A percentile compares a stretch with the other conserved stretches of the same genome.
These are phyloP conservation scores for Operophtera brumata DNA, from an alignment of 2,888 invertebrate species.

Conservation along the genomic window DNA sequence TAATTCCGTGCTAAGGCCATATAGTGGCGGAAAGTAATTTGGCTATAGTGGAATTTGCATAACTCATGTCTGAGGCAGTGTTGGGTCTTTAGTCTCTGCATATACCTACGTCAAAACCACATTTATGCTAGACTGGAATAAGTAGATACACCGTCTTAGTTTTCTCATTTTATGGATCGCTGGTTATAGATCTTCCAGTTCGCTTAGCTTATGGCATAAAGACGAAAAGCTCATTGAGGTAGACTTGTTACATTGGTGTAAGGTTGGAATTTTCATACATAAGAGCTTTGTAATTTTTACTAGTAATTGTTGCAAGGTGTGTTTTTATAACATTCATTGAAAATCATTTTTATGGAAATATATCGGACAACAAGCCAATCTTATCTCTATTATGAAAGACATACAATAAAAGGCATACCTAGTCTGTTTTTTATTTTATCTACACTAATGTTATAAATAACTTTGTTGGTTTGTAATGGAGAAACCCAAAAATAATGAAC, in stretches of 20 bases:
- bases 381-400: too few species aligned
- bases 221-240: background rate
- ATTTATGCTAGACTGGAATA: background rate
- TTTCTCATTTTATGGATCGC: background rate
- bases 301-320: too few species aligned
- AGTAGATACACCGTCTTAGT: conserved; percentile 21
- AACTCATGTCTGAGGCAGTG: conserved; percentile 12
- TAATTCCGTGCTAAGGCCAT: conserved; percentile 66
- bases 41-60: conserved; percentile 51
- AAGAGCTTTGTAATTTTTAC: too few species aligned
- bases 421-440: too few species aligned
- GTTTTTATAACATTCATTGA: too few species aligned
- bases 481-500: too few species aligned
- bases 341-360: too few species aligned
- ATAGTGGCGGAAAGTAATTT: conserved; percentile 65
- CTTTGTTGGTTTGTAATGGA: too few species aligned
- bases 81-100: background rate
- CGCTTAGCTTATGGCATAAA: background rate
- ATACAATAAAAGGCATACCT: too few species aligned
- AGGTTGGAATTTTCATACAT: too few species aligned
- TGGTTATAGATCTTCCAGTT: background rate
- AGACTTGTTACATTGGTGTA: background rate
- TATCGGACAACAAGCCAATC: too few species aligned
- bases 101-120: background rate
- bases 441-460: too few species aligned